Evolutionary conservation across 2,113 vertebrate species (phyloP), one percentile per base, ranked within the genome.

Genomic region (Terrapene triunguis): DNA sequence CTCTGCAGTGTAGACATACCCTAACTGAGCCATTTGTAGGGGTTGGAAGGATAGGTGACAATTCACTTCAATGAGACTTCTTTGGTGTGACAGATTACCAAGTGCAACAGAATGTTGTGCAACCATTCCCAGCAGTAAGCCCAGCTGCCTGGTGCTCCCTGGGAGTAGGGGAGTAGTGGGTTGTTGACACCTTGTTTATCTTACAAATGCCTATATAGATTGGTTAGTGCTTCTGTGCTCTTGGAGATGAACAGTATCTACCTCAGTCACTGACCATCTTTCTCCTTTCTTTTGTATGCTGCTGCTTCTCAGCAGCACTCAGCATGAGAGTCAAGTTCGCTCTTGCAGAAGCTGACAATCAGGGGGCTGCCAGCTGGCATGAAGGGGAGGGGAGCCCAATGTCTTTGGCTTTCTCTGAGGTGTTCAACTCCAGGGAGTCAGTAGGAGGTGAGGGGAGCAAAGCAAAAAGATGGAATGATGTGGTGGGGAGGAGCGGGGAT

Each of bases 261-360:
- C 83, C 25, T 32, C 38, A 16, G 22, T 82, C 89, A 55, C 79
- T 86, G 87, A 59, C 85, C 87, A 92, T 2, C 48, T 27, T 42
- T 87, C 57, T 84, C 87, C 42, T 96, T 91, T 72, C 32, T 35
- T 32, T 85, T 47, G 74, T 90, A 65, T 51, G 53, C 84, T 92
- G 62, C 79, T 72, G 29, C 38, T 72, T 38, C 48, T 25, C 12
- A 62, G 59, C 12, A 62, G 29, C 29, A 35, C 14, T 17, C 84
- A 86, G 65, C 6, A 42, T 44, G 11, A 82, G 22, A 88, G 8
- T 38, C 44, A 93, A 91, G 11, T 24, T 83, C 51, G 2, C 90
- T 76, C 78, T 54, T 84, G 54, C n/a, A 84, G 85, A 95, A 91
- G 79, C 48, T 53, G 16, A 24, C 35, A 92, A 89, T 48, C 0